phyloP scores from a whole-genome alignment of 2,113 vertebrate species.

The Podilymbus podiceps region DNA sequence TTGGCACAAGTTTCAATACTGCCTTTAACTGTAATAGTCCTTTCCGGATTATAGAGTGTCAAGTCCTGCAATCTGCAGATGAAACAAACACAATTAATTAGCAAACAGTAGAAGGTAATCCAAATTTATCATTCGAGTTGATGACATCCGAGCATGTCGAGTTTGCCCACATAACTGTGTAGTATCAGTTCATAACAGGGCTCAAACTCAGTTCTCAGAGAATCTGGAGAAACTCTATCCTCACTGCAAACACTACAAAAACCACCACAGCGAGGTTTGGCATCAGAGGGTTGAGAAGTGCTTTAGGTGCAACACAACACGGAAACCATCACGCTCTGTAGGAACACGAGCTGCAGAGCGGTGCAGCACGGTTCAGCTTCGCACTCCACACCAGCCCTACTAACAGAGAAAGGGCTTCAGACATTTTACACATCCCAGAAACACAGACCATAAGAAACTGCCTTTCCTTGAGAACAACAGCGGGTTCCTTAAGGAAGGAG shows the following conservation, averaged over 20 bases:
- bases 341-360: not conserved
- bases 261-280: fast-evolving
- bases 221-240: not conserved
- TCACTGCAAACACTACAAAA: not conserved
- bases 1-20: conserved; percentile 86
- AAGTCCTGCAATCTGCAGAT: conserved; percentile 89
- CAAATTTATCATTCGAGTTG: not conserved
- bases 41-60: conserved; percentile 95
- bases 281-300: fast-evolving
- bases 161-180: not conserved
- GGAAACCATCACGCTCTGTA: fast-evolving
- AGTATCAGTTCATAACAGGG: not conserved
- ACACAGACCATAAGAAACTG: not conserved
- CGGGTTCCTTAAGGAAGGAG: not conserved
- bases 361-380: fast-evolving
- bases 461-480: not conserved
- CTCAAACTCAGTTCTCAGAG: not conserved
- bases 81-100: conserved; percentile 13
- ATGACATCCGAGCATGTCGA: fast-evolving
- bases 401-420: not conserved
- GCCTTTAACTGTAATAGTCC: conserved; percentile 95
- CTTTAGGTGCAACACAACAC: not conserved
- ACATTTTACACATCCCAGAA: not conserved
- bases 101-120: not conserved
- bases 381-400: not conserved